phyloP scores from a whole-genome alignment of 2,888 invertebrate species.

The Leptopterna dolabrata region DNA sequence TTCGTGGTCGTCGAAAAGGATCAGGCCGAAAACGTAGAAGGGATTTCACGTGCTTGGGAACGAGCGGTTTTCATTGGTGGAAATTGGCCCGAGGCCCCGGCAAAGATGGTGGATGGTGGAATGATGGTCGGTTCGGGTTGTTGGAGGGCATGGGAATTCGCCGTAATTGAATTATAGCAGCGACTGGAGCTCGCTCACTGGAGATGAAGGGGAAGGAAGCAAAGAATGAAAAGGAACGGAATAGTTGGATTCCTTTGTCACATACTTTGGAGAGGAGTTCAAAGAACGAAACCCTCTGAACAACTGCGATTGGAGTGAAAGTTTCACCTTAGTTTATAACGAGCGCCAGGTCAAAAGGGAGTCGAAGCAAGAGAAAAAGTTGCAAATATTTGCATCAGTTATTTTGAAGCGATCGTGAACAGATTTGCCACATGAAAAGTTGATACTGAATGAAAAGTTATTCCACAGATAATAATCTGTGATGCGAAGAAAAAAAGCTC shows the following conservation, averaged over 20 bases:
- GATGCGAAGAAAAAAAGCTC: too few species aligned
- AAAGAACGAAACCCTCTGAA: background rate
- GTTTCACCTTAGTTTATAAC: background rate
- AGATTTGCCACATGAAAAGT: too few species aligned
- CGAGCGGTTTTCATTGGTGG: background rate
- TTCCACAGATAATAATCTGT: too few species aligned
- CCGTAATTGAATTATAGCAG: background rate
- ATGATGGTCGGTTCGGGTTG: too few species aligned
- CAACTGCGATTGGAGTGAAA: background rate
- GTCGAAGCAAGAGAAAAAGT: background rate
- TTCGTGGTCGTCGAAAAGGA: too few species aligned
- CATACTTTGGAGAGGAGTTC: background rate
- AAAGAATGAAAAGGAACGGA: background rate
- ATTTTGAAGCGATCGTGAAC: background rate
- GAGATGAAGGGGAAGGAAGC: background rate
- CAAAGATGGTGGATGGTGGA: background rate
- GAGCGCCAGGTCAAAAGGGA: background rate
- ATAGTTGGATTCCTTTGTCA: slow-evolving; percentile 11
- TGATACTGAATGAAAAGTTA: too few species aligned
- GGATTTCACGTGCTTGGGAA: background rate
- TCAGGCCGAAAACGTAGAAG: background rate
- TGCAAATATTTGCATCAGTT: background rate
- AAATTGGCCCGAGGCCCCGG: background rate
- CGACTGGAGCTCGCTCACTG: background rate
- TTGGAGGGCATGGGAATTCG: background rate